phyloP scores from a whole-genome alignment of 1,140 invertebrate genomes.

The Drosophila biarmipes region DNA sequence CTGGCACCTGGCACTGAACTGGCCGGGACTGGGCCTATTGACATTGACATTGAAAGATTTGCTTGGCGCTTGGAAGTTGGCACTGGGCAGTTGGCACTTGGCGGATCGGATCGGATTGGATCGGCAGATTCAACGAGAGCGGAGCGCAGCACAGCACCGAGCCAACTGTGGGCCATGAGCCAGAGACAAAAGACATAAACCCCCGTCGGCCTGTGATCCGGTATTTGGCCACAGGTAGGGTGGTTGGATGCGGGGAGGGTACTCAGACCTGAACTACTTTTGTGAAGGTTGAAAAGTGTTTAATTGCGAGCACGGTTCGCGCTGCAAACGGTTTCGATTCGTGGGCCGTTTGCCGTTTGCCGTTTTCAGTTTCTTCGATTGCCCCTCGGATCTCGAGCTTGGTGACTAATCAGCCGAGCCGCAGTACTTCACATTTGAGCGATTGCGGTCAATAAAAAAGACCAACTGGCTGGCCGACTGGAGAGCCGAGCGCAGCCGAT shows the following conservation, averaged over 20 bases:
- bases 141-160: neutral
- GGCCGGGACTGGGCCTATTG: conserved; percentile 51
- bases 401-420: conserved; percentile 40
- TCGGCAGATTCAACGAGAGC: conserved; percentile 54
- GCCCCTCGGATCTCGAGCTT: conserved; percentile 41
- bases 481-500: conserved; percentile 19
- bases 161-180: conserved; percentile 39
- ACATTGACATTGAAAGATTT: conserved; percentile 81
- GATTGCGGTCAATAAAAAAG: conserved; percentile 81
- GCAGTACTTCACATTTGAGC: conserved; percentile 79
- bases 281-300: conserved; percentile 62
- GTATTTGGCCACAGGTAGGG: conserved; percentile 41
- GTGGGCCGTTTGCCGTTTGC: conserved; percentile 37
- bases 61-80: conserved; percentile 27
- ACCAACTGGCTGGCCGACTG: conserved; percentile 22
- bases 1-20: conserved; percentile 22
- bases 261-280: conserved; percentile 57
- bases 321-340: conserved; percentile 51
- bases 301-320: conserved; percentile 46
- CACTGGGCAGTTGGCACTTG: conserved; percentile 19
- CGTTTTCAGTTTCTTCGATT: conserved; percentile 49
- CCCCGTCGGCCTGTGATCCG: conserved; percentile 47
- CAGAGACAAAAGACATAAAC: conserved; percentile 46
- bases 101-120: conserved; percentile 14
- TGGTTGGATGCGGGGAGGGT: conserved; percentile 19